phyloP scores from a whole-genome alignment of 2,797 vertebrate species.

The Calcarius lapponicus region DNA sequence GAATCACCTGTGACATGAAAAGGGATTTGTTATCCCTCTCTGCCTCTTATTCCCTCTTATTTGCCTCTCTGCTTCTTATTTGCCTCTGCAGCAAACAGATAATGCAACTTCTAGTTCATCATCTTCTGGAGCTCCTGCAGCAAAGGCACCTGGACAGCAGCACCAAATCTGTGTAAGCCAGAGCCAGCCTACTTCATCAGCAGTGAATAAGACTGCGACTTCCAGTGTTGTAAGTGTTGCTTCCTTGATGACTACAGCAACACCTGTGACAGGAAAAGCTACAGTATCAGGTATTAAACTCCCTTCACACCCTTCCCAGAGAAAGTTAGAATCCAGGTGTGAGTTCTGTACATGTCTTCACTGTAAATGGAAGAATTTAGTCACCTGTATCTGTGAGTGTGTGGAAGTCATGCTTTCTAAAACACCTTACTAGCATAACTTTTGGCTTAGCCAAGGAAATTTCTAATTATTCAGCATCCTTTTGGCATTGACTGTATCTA shows the following conservation, averaged over 20 bases:
- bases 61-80: background rate
- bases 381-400: background rate
- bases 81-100: conserved; percentile 69
- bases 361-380: background rate
- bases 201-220: conserved; percentile 60
- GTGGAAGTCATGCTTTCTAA: background rate
- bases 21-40: background rate
- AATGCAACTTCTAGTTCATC: conserved; percentile 61
- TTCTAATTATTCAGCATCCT: background rate
- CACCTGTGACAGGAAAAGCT: conserved; percentile 71
- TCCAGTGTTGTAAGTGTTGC: conserved; percentile 80
- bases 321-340: background rate
- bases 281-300: conserved; percentile 74
- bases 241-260: conserved; percentile 72
- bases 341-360: background rate
- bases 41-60: background rate
- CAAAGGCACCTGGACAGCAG: conserved; percentile 83
- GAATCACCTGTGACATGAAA: background rate
- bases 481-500: background rate
- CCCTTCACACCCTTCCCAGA: background rate
- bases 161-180: conserved; percentile 85
- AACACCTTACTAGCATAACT: background rate
- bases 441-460: background rate
- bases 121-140: conserved; percentile 59
- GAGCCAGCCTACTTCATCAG: conserved; percentile 75